Evolutionary conservation across 2,888 invertebrate genomes (phyloP).

Genomic region (Mimumesa dahlbomi): DNA sequence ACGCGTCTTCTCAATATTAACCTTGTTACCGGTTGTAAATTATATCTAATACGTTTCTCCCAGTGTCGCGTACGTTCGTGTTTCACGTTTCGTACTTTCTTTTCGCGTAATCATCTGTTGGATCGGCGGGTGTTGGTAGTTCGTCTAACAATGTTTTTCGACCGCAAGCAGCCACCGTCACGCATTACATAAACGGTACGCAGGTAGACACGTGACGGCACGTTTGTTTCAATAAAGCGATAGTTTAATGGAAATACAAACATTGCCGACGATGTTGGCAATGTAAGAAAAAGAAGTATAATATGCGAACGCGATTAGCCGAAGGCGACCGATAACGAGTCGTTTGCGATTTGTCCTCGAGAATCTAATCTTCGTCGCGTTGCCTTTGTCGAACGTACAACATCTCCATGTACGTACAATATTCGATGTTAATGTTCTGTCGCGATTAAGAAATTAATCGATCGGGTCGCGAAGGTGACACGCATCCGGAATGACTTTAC

Average conservation of each 20-base stretch:
- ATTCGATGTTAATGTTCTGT: not conserved
- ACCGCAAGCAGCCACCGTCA: not conserved
- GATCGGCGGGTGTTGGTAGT: not conserved
- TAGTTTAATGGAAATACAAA: conserved; percentile 2
- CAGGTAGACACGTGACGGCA: conserved; percentile 24
- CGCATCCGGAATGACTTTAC: not conserved
- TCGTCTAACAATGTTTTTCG: conserved; percentile 1
- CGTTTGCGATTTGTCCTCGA: not conserved
- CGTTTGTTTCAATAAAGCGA: conserved; percentile 20
- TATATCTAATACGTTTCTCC: not conserved
- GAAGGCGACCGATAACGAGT: not conserved
- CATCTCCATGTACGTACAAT: no score
- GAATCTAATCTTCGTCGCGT: not conserved
- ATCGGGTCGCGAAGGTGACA: not conserved
- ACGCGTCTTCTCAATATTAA: not conserved
- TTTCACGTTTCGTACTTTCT: conserved; percentile 1
- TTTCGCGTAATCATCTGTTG: not conserved
- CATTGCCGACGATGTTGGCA: not conserved
- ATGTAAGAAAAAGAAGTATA: not conserved
- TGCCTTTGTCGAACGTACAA: no score
- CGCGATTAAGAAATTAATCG: conserved; percentile 10
- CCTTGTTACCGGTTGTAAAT: not conserved
- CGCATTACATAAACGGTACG: not conserved
- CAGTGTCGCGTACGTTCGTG: not conserved
- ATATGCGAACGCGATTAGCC: not conserved